A percentile compares a stretch with the other conserved stretches of the same genome.
phyloP scores from a whole-genome alignment of 2,113 vertebrate genomes.

The Bufo bufo region DNA sequence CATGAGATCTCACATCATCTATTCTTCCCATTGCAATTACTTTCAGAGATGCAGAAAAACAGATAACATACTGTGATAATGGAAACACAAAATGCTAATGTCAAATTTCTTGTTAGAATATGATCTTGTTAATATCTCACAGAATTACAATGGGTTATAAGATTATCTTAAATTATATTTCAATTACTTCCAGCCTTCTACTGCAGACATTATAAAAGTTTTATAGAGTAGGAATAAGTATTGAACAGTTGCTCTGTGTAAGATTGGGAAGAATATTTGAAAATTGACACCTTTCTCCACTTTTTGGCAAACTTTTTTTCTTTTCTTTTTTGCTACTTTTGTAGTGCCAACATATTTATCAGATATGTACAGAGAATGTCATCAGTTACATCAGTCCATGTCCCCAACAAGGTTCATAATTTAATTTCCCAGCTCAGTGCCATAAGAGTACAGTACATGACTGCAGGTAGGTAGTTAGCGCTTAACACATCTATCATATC shows the following conservation, averaged over 20 bases:
- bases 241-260: not conserved
- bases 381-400: no score
- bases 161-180: conserved; percentile 17
- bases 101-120: conserved; percentile 9
- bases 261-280: not conserved
- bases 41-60: conserved; percentile 23
- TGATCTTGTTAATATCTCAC: conserved; percentile 24
- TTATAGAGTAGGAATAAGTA: not conserved
- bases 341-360: not conserved
- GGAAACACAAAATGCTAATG: conserved; percentile 26
- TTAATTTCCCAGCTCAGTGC: no score
- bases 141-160: not conserved
- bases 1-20: not conserved
- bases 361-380: no score
- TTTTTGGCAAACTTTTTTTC: not conserved
- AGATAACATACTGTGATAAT: conserved; percentile 42
- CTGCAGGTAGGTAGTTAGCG: no score
- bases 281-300: not conserved
- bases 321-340: not conserved
- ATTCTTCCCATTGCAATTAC: conserved; percentile 7
- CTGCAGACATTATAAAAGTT: conserved; percentile 8
- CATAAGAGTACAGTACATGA: no score
- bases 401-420: no score
- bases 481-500: no score
- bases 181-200: not conserved